Evolutionary conservation across 2,113 vertebrate species (phyloP), one percentile per base, ranked within the genome.

Genomic region (Myrmophylax atrothorax): DNA sequence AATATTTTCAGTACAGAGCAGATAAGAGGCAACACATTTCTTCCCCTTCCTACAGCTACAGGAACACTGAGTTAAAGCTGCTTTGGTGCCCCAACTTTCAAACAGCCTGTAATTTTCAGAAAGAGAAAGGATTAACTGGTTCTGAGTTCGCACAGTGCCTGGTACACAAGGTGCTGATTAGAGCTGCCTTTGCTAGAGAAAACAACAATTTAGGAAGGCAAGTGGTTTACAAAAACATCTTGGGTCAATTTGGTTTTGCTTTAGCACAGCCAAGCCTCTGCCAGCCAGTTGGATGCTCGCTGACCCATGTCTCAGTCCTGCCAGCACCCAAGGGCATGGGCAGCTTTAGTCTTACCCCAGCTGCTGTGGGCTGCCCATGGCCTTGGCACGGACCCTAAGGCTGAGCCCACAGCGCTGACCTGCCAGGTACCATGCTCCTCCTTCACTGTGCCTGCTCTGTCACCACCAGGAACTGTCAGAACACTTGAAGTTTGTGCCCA

Each of bases 381-480:
- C 12, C 76, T 58, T 56, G 18, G 18, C 4, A 0, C 4, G 35
- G 23, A 17, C 52, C 50, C 40, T 2, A 1, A 38, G 49, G 49
- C 64, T 37, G 37, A 94, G 60, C 49, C 40, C 1, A 0, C 49
- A 44, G 2, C 3, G 1, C 38, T 17, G 24, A n/a, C 12, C 20
- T 29, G 9, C 7, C 1, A 1, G 19, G 37, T 6, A 4, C 47
- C 15, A 4, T 1, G 2, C 37, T 76, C 8, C 26, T 67, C 29
- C 16, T 35, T 38, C 46, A 12, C 60, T 19, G 42, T 2, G 15
- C 46, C 53, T 25, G 19, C 55, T 29, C 66, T 69, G 31, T 18
- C 2, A 47, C 20, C 18, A 26, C 25, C 6, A 0, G 12, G 14
- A 69, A 12, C 33, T 20, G 3, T 4, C 60, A 80, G 37, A 72